These are phyloP conservation scores for Rhea americana DNA, from an alignment of 2,113 vertebrate species.

Conservation along the genomic window DNA sequence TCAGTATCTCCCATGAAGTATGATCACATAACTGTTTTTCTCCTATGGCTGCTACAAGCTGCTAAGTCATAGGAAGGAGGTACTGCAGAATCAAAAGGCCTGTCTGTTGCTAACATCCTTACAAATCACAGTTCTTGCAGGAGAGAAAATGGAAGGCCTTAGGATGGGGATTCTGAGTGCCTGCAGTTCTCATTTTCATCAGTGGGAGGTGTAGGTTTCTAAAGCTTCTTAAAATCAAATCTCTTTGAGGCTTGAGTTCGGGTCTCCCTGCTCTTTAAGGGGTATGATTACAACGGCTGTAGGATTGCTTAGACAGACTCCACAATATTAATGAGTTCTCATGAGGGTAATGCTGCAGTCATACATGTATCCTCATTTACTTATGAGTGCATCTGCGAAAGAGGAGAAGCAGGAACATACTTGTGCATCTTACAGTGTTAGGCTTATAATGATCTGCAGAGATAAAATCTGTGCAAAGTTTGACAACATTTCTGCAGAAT, in stretches of 20 bases:
- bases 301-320: background rate
- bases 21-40: background rate
- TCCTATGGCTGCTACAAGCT: background rate
- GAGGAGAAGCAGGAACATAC: background rate
- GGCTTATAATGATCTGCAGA: background rate
- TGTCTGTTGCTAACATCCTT: background rate
- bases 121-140: background rate
- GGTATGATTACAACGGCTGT: background rate
- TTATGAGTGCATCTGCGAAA: background rate
- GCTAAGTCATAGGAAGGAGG: background rate
- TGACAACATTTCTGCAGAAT: background rate
- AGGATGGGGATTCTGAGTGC: background rate
- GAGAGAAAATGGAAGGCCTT: conserved; percentile 53
- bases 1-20: background rate
- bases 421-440: background rate
- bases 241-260: background rate
- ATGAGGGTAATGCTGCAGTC: background rate
- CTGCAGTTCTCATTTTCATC: conserved; percentile 37
- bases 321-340: background rate
- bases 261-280: background rate
- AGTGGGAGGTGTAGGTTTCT: conserved; percentile 15
- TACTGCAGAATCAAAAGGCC: background rate
- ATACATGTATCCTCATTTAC: background rate
- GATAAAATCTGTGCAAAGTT: background rate
- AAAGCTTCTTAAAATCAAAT: background rate